A percentile compares a stretch with the other conserved stretches of the same genome.
phyloP scores from a whole-genome alignment of 23 tunicate species.

The Diplosoma virens region DNA sequence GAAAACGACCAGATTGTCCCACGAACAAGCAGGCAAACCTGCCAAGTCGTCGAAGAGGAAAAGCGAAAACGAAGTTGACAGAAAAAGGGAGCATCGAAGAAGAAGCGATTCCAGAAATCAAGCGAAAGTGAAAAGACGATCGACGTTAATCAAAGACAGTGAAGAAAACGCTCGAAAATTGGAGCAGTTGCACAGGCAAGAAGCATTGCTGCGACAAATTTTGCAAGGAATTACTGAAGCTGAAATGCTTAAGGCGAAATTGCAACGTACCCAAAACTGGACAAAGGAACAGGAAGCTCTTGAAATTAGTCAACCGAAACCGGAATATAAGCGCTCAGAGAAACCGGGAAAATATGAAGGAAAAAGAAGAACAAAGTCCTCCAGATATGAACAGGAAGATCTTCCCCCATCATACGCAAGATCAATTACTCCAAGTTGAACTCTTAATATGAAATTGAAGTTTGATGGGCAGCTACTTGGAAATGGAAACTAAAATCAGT shows the following conservation, averaged over 20 bases:
- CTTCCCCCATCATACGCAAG: no score
- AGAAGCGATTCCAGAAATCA: not conserved
- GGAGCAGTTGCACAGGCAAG: not conserved
- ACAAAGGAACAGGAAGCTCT: slow-evolving; percentile 21
- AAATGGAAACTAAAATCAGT: no score
- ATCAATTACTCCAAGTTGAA: no score
- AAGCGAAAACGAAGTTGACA: not conserved
- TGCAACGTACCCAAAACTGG: slow-evolving; percentile 30
- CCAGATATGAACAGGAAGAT: no score
- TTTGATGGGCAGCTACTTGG: no score
- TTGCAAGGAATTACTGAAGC: slow-evolving; percentile 26
- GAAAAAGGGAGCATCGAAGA: not conserved
- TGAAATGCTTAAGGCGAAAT: slow-evolving; percentile 25
- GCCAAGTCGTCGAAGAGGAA: not conserved
- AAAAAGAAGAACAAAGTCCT: no score
- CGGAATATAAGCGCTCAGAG: no score
- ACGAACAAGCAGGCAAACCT: not conserved
- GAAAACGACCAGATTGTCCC: not conserved
- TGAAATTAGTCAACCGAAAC: no score
- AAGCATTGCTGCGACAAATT: slow-evolving; percentile 20
- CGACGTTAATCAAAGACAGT: not conserved
- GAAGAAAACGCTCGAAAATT: not conserved
- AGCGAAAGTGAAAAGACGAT: not conserved
- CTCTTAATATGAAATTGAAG: no score
- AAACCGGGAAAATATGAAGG: no score